phyloP scores from a whole-genome alignment of 2,888 invertebrate species.

The Cataglyphis livida region DNA sequence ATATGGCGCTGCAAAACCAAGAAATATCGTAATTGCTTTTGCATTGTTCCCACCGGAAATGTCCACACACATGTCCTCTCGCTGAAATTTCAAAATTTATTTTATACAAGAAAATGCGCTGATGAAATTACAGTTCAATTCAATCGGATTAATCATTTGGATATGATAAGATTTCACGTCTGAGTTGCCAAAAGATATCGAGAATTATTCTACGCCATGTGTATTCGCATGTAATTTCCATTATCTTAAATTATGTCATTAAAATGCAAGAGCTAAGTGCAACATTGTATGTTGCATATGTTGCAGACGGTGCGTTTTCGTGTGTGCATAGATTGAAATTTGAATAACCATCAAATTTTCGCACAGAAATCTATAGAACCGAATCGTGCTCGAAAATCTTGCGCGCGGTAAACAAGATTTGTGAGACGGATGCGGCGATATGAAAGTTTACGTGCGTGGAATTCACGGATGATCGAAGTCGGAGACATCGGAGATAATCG shows the following conservation, averaged over 20 bases:
- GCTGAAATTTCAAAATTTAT: conserved; percentile 43
- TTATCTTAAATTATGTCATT: conserved; percentile 2
- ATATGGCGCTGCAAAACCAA: conserved; percentile 34
- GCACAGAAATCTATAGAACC: background rate
- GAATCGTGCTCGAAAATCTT: conserved; percentile 14
- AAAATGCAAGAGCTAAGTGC: conserved; percentile 30
- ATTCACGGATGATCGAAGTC: conserved; percentile 4
- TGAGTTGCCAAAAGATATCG: conserved; percentile 3
- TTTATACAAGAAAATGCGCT: background rate
- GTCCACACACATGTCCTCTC: background rate
- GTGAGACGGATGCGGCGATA: background rate
- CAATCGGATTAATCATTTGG: conserved; percentile 4
- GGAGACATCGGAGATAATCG: background rate
- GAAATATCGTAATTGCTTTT: conserved; percentile 45
- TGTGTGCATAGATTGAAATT: background rate
- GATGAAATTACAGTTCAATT: conserved; percentile 11
- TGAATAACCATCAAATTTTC: conserved; percentile 23
- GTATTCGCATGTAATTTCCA: background rate
- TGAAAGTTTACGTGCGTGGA: conserved; percentile 11
- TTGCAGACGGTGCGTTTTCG: background rate
- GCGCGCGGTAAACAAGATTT: conserved; percentile 20
- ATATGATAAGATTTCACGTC: background rate
- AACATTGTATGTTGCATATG: background rate
- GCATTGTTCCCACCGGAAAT: conserved; percentile 29
- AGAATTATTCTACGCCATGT: background rate